These are phyloP conservation scores for Gymnobelideus leadbeateri DNA, from an alignment of 2,113 vertebrate genomes.

Conservation along the genomic window DNA sequence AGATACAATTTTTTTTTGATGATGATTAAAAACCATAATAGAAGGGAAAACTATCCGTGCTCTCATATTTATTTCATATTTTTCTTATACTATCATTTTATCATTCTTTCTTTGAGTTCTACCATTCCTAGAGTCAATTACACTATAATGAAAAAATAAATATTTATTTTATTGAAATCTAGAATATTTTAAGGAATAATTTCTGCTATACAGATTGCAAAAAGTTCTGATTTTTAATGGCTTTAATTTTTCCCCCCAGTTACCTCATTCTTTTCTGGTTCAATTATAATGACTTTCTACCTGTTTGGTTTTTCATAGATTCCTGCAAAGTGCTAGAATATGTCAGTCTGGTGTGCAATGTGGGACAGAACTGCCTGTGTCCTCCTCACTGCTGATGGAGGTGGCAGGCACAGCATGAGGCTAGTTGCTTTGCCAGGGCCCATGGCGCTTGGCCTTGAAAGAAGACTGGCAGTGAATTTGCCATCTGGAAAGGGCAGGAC, in stretches of 20 bases:
- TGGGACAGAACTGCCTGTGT: constrained; percentile 3
- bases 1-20: neutral
- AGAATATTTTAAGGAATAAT: neutral
- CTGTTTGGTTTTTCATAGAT: neutral
- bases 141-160: neutral
- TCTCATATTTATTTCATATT: neutral
- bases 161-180: neutral
- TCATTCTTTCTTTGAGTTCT: neutral
- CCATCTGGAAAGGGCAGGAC: constrained; percentile 3
- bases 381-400: neutral
- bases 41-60: neutral
- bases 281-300: neutral
- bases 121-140: neutral
- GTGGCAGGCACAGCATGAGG: constrained; percentile 2
- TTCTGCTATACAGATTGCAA: neutral
- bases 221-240: neutral
- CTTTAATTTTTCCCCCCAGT: neutral
- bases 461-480: neutral
- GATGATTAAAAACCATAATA: neutral
- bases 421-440: constrained; percentile 3
- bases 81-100: neutral
- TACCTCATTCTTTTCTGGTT: neutral
- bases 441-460: neutral
- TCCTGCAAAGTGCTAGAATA: neutral
- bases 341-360: neutral